Conservation (phyloP, 2,888 invertebrate genomes). For the Disparrhopalites patrizii region DNA sequence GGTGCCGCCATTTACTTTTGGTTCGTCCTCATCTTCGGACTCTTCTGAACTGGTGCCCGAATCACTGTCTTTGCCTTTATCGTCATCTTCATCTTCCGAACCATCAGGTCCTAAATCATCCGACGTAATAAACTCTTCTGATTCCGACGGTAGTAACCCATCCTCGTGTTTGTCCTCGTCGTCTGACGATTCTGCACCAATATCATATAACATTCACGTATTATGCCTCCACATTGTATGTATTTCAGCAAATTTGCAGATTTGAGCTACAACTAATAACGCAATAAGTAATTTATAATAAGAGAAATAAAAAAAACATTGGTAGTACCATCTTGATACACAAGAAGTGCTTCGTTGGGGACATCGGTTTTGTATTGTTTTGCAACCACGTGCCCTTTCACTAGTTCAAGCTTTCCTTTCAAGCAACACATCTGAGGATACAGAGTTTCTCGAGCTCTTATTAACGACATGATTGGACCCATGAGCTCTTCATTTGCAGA, state of each 20-base stretch:
- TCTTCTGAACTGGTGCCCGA: slow-evolving; percentile 45
- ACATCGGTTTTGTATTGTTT: slow-evolving; percentile 53
- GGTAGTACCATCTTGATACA: slow-evolving; percentile 58
- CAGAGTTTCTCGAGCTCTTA: slow-evolving; percentile 58
- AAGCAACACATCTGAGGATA: slow-evolving; percentile 58
- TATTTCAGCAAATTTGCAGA: no score
- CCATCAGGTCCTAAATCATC: slow-evolving; percentile 41
- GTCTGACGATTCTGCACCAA: slow-evolving; percentile 49
- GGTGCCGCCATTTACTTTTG: slow-evolving; percentile 21
- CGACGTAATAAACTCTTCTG: slow-evolving; percentile 45
- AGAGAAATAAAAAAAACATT: not conserved
- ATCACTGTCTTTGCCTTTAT: slow-evolving; percentile 42
- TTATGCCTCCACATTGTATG: no score
- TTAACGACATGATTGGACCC: slow-evolving; percentile 58
- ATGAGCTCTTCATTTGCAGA: slow-evolving; percentile 59
- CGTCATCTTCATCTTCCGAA: slow-evolving; percentile 49
- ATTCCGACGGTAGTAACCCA: slow-evolving; percentile 49
- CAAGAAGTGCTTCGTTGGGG: slow-evolving; percentile 54
- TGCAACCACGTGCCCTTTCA: slow-evolving; percentile 57
- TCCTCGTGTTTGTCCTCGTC: slow-evolving; percentile 50
- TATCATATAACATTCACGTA: not conserved
- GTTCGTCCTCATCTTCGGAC: slow-evolving; percentile 32
- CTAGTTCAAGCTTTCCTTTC: slow-evolving; percentile 61
- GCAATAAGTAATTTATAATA: not conserved
- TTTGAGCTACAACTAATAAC: not conserved